phyloP scores from a whole-genome alignment of 37 sponge, comb jelly and placozoan species.

The Petrosia ficiformis region DNA sequence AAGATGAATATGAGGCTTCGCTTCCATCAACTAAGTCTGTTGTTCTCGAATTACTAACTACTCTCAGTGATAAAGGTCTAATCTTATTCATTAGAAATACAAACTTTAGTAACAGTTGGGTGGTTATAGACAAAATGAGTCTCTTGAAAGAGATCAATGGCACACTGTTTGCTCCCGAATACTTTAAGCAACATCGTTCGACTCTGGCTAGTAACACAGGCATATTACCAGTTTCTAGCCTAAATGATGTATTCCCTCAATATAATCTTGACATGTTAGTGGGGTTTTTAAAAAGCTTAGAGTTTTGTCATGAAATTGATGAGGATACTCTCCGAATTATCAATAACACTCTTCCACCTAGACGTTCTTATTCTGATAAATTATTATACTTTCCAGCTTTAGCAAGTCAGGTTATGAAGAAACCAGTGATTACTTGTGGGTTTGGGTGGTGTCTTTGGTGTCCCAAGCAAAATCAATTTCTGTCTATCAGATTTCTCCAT shows the following conservation, averaged over 20 bases:
- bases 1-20: not conserved
- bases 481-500: conserved; percentile 13
- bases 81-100: not conserved
- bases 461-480: not conserved
- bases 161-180: not conserved
- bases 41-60: not conserved
- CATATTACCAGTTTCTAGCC: not conserved
- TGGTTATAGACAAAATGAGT: not conserved
- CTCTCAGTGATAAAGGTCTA: conserved; percentile 9
- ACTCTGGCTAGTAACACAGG: conserved; percentile 5
- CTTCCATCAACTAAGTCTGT: not conserved
- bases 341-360: not conserved
- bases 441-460: conserved; percentile 14
- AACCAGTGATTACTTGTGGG: too few species aligned
- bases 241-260: not conserved
- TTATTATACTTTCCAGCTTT: conserved; percentile 1
- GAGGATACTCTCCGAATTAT: not conserved
- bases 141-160: not conserved
- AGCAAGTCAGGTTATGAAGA: not conserved
- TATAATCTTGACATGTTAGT: conserved; percentile 4
- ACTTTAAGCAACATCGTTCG: not conserved
- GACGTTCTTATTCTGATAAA: not conserved
- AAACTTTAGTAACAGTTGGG: conserved; percentile 1
- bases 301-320: conserved; percentile 9
- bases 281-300: conserved; percentile 2